A percentile compares a stretch with the other conserved stretches of the same genome.
Evolutionary conservation across 2,888 invertebrate species (phyloP).

Genomic region (Chrysolina haemoptera): DNA sequence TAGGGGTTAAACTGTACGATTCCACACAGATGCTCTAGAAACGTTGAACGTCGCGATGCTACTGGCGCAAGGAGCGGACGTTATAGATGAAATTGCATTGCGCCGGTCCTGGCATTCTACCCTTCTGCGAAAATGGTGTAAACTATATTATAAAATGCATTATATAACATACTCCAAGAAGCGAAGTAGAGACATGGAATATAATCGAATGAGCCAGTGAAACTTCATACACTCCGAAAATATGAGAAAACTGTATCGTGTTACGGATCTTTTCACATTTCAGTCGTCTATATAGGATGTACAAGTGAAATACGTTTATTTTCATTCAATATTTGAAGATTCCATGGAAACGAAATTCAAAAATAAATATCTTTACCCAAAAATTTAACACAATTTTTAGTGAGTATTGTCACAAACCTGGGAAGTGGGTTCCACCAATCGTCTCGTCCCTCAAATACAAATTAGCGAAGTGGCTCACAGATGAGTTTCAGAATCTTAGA

Average conservation of each 20-base stretch:
- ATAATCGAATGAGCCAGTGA: background rate
- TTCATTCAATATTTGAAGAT: background rate
- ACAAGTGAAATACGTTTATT: too few relatives aligned
- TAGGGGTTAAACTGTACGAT: background rate
- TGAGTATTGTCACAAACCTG: too few relatives aligned
- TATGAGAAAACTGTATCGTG: background rate
- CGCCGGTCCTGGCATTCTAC: conserved; percentile 6
- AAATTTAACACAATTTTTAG: too few relatives aligned
- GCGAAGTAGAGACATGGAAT: background rate
- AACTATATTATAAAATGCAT: conserved; percentile 22
- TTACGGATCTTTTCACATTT: too few relatives aligned
- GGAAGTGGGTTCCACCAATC: too few relatives aligned
- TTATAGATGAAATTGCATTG: conserved; percentile 15
- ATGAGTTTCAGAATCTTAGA: too few relatives aligned
- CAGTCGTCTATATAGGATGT: too few relatives aligned
- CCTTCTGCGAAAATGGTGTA: conserved; percentile 16
- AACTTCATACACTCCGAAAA: background rate
- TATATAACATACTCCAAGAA: background rate
- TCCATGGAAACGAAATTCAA: too few relatives aligned
- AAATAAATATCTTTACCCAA: too few relatives aligned
- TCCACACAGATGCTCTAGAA: background rate
- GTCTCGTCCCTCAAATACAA: too few relatives aligned
- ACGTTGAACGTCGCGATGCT: conserved; percentile 16
- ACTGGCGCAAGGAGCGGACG: conserved; percentile 19
- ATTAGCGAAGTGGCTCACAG: too few relatives aligned